Percentiles rank a stretch among this genome's conserved stretches.
These are phyloP conservation scores for Nematopogon swammerdamellus DNA, from an alignment of 2,888 invertebrate genomes.

Conservation along the genomic window DNA sequence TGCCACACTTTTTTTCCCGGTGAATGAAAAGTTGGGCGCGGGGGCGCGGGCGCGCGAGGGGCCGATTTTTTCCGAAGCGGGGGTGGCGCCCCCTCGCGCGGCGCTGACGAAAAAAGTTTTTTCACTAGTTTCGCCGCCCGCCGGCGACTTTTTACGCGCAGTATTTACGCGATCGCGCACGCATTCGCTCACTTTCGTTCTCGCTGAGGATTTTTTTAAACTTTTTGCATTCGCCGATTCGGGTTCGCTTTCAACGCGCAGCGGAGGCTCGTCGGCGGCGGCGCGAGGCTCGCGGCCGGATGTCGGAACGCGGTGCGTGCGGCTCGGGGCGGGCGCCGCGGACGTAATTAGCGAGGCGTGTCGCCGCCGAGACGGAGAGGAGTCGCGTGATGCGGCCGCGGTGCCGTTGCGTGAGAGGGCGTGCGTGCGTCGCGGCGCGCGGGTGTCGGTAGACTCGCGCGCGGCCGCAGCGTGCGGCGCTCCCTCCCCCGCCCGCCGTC, in stretches of 20 bases:
- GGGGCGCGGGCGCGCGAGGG: conserved; percentile 48
- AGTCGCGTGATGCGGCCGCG: not conserved
- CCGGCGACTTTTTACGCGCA: conserved; percentile 50
- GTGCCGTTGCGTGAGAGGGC: conserved; percentile 15
- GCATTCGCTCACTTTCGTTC: conserved; percentile 30
- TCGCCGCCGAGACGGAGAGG: too few relatives aligned
- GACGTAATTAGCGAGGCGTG: conserved; percentile 6
- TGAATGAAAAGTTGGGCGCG: conserved; percentile 63
- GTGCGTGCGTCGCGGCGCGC: conserved; percentile 31
- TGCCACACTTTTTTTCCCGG: conserved; percentile 58
- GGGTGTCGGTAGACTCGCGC: conserved; percentile 18
- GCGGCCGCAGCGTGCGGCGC: conserved; percentile 20
- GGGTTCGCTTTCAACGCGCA: conserved; percentile 7
- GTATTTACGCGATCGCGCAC: conserved; percentile 44
- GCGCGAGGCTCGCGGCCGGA: not conserved
- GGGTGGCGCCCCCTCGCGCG: conserved; percentile 46
- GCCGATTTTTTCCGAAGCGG: conserved; percentile 50
- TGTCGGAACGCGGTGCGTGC: too few relatives aligned
- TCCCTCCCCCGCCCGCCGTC: conserved; percentile 21
- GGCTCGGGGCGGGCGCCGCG: not conserved
- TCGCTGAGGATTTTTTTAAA: conserved; percentile 16
- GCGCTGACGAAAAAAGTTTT: conserved; percentile 36
- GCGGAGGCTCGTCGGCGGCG: too few relatives aligned
- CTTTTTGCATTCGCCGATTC: conserved; percentile 20
- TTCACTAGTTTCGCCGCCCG: conserved; percentile 54